Conservation (phyloP, 2,797 vertebrate species). For the Gobio occitaniae region DNA sequence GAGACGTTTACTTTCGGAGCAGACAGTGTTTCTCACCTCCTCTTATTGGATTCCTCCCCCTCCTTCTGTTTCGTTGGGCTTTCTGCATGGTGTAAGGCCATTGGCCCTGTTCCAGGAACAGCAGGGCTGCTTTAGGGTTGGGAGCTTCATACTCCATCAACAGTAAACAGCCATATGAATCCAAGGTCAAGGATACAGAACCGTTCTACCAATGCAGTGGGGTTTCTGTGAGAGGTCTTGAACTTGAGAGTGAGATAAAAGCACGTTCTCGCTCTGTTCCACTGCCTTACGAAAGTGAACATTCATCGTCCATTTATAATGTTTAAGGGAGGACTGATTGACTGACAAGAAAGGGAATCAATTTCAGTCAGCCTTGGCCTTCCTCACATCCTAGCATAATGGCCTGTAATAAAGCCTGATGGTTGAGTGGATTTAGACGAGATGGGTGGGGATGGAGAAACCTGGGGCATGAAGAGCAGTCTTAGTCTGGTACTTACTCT, state of each 20-base stretch:
- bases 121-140: conserved; percentile 32
- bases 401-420: conserved; percentile 43
- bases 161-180: conserved; percentile 34
- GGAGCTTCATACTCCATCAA: conserved; percentile 18
- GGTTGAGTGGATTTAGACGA: conserved; percentile 35
- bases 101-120: conserved; percentile 42
- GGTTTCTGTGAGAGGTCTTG: background rate
- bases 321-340: conserved; percentile 39
- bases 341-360: conserved; percentile 35
- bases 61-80: background rate
- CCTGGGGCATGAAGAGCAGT: background rate
- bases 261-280: conserved; percentile 15
- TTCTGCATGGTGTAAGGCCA: conserved; percentile 2
- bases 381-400: conserved; percentile 49
- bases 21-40: conserved; percentile 37
- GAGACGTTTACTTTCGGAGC: conserved; percentile 18
- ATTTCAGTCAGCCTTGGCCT: conserved; percentile 53
- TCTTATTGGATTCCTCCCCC: conserved; percentile 31
- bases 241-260: conserved; percentile 21
- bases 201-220: conserved; percentile 14
- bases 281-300: conserved; percentile 36
- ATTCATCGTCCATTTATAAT: conserved; percentile 39
- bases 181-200: conserved; percentile 17
- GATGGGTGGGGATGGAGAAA: conserved; percentile 31
- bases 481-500: conserved; percentile 1